Evolutionary conservation across 1,140 invertebrate species (phyloP).

Genomic region (Nasonia vitripennis): DNA sequence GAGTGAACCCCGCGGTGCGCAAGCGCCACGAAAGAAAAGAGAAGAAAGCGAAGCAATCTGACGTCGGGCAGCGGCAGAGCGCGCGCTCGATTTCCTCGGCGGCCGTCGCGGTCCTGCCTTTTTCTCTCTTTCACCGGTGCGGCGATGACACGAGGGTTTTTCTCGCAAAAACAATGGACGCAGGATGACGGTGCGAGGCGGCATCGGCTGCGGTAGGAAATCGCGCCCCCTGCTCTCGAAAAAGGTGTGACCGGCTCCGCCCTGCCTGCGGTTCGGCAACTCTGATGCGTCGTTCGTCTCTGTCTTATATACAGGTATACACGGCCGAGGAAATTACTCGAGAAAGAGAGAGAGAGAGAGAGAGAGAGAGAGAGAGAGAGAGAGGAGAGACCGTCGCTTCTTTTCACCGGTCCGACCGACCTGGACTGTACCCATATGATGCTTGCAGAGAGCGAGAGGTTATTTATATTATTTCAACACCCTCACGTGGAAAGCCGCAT

Average conservation of each 20-base stretch:
- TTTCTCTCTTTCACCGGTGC: constrained; percentile 30
- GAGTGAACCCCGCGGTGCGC: constrained; percentile 19
- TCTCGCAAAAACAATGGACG: constrained; percentile 71
- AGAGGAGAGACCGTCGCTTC: constrained; percentile 55
- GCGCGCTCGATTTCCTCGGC: constrained; percentile 50
- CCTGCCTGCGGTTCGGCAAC: constrained; percentile 44
- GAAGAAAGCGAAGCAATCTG: constrained; percentile 27
- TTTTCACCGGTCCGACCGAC: constrained; percentile 17
- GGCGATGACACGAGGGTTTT: constrained; percentile 67
- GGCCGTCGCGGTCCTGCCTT: constrained; percentile 44
- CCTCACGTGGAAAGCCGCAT: constrained; percentile 35
- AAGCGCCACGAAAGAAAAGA: constrained; percentile 44
- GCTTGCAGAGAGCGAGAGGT: constrained; percentile 38
- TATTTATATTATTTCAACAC: constrained; percentile 68
- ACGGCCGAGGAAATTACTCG: constrained; percentile 64
- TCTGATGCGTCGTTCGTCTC: constrained; percentile 7
- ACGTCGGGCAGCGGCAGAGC: not conserved
- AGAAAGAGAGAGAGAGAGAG: constrained; percentile 60
- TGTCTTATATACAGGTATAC: not conserved
- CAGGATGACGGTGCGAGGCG: constrained; percentile 64
- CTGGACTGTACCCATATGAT: not conserved
- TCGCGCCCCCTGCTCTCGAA: constrained; percentile 58
- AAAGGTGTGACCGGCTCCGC: constrained; percentile 72
- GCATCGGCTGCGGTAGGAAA: constrained; percentile 57
- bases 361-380: constrained; percentile 55